Evolutionary conservation across 2,797 vertebrate genomes (phyloP), one percentile per base, ranked within the genome.

Genomic region (Pempheris klunzingeri): DNA sequence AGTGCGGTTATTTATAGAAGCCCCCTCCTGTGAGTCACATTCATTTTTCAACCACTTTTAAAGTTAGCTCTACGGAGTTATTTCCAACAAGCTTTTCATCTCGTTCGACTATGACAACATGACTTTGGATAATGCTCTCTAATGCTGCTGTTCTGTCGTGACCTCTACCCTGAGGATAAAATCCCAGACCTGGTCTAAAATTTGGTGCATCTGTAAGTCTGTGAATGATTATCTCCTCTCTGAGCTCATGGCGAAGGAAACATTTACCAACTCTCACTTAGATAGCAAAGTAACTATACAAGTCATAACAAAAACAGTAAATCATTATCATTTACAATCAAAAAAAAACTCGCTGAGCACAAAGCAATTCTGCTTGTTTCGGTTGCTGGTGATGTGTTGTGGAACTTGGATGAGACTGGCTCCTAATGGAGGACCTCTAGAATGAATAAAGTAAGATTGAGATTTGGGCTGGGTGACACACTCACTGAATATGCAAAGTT

Each of bases 1-100:
- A 53, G 73, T 57, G 64, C 43, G 22, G 83, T 90, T 94, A 94
- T 95, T 93, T 92, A 90, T 94, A 95, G 91, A 90, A 30, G 20
- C 49, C 71, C 62, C 86, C 83, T 82, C 38, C 66, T 74, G 66
- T 83, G 89, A 82, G 68, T 86, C 87, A 91, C 74, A 88, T 85
- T 71, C 86, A 91, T 94, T 91, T 90, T 84, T 93, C 84, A 90
- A 73, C 70, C 75, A 66, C 41, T 89, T 90, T 88, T 74, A 44
- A 87, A 90, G 82, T 90, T 87, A 81, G 78, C 66, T 63, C 64
- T 39, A 39, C 66, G 13, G 66, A 66, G 57, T 77, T 85, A 82
- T 82, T 92, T 87, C 18, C 66, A 90, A 80, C 55, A 73, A n/a
- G 55, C 15, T 78, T 83, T 87, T 78, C 44, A 76, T 90, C 85